These are phyloP conservation scores for Leguminivora glycinivorella DNA, from an alignment of 1,140 invertebrate genomes.

Conservation along the genomic window DNA sequence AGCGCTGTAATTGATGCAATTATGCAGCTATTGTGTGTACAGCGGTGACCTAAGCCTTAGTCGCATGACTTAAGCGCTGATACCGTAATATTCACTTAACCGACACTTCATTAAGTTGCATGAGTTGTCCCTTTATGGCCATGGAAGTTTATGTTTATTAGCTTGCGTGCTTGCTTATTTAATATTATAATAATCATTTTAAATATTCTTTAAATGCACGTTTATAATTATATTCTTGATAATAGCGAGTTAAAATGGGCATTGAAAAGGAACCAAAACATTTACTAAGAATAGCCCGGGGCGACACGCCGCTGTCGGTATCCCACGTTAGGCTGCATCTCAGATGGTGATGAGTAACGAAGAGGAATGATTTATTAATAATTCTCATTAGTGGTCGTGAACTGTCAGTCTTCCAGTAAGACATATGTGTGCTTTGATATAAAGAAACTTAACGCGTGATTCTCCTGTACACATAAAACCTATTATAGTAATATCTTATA, in stretches of 20 bases:
- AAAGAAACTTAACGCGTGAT: too few relatives aligned
- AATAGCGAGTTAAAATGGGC: conserved; percentile 1
- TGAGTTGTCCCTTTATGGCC: conserved; percentile 17
- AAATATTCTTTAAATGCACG: not conserved
- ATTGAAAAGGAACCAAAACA: conserved; percentile 6
- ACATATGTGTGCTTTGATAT: not conserved
- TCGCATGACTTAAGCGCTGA: conserved; percentile 25
- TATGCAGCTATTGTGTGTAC: conserved; percentile 23
- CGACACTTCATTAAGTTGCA: conserved; percentile 22
- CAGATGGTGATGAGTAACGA: conserved; percentile 7
- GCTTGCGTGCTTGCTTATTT: not conserved
- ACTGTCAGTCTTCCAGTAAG: not conserved
- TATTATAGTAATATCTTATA: too few relatives aligned
- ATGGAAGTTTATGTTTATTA: not conserved
- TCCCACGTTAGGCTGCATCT: not conserved
- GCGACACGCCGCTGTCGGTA: not conserved
- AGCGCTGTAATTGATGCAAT: conserved; percentile 28
- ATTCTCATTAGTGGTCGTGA: conserved; percentile 1
- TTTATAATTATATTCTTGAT: conserved; percentile 1
- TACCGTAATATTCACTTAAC: conserved; percentile 15
- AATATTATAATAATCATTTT: not conserved
- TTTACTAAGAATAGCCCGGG: not conserved
- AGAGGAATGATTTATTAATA: not conserved
- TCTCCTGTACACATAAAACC: too few relatives aligned
- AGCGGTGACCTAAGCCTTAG: conserved; percentile 23